Conservation (phyloP, 2,113 vertebrate genomes). For the Gymnobelideus leadbeateri region DNA sequence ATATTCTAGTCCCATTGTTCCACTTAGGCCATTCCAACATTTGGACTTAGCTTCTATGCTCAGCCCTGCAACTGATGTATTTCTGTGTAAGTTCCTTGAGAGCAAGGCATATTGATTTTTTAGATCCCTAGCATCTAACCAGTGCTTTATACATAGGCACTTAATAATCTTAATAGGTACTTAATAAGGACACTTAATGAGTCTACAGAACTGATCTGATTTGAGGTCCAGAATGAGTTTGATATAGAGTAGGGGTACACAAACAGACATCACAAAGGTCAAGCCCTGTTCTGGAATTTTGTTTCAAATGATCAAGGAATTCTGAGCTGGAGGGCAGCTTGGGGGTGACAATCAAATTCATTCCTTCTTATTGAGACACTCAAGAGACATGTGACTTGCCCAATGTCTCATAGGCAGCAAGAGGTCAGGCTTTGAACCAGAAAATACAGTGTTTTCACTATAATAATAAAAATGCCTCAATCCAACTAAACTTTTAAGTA, state of each 20-base stretch:
- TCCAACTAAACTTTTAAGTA: neutral
- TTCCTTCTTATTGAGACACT: neutral
- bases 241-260: neutral
- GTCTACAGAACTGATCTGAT: neutral
- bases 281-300: neutral
- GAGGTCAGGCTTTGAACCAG: neutral
- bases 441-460: neutral
- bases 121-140: neutral
- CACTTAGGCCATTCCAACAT: neutral
- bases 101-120: neutral
- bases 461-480: neutral
- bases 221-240: neutral
- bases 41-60: neutral
- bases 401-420: neutral
- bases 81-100: neutral
- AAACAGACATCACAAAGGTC: neutral
- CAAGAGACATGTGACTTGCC: neutral
- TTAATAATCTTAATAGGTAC: neutral
- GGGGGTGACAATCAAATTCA: neutral
- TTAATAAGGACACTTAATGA: neutral
- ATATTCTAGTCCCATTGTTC: neutral
- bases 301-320: neutral
- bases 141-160: neutral
- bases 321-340: neutral
- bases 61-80: neutral